Conservation (phyloP, 2,888 invertebrate species). For the Pandemis corylana region DNA sequence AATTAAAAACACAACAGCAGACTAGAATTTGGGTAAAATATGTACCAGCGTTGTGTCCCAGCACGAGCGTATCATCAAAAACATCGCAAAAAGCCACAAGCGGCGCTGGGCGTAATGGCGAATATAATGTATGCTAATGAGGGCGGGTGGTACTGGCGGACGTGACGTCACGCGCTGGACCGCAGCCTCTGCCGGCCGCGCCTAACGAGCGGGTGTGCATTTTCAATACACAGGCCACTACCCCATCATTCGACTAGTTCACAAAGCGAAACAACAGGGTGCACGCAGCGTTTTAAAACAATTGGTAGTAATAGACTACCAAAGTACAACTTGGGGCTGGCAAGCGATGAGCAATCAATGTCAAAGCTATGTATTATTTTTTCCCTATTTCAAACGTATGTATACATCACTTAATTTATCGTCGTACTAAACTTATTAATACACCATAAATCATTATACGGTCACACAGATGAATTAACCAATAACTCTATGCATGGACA, state of each 20-base stretch:
- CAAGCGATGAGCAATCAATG: background rate
- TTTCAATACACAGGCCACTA: conserved; percentile 73
- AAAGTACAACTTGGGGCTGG: conserved; percentile 20
- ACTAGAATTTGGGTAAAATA: conserved; percentile 47
- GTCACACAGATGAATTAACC: too few relatives aligned
- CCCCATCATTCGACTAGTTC: conserved; percentile 46
- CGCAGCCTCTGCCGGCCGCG: conserved; percentile 69
- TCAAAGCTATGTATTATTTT: background rate
- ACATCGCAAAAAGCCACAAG: conserved; percentile 73
- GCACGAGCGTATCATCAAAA: conserved; percentile 70
- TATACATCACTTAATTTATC: conserved; percentile 36
- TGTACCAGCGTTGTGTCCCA: conserved; percentile 53
- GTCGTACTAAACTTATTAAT: background rate
- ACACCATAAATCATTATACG: too few relatives aligned
- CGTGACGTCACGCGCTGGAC: conserved; percentile 82
- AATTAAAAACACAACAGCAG: conserved; percentile 36
- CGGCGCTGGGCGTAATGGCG: conserved; percentile 75
- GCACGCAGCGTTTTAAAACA: conserved; percentile 29
- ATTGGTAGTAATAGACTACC: conserved; percentile 33
- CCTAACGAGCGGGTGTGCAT: conserved; percentile 80
- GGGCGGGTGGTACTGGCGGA: conserved; percentile 71
- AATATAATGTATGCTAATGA: conserved; percentile 84
- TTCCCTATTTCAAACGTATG: background rate
- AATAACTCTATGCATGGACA: background rate
- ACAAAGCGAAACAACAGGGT: conserved; percentile 36